Percentiles rank a stretch among this genome's conserved stretches.
These are phyloP conservation scores for Piaya cayana DNA, from an alignment of 2,113 vertebrate species.

Conservation along the genomic window DNA sequence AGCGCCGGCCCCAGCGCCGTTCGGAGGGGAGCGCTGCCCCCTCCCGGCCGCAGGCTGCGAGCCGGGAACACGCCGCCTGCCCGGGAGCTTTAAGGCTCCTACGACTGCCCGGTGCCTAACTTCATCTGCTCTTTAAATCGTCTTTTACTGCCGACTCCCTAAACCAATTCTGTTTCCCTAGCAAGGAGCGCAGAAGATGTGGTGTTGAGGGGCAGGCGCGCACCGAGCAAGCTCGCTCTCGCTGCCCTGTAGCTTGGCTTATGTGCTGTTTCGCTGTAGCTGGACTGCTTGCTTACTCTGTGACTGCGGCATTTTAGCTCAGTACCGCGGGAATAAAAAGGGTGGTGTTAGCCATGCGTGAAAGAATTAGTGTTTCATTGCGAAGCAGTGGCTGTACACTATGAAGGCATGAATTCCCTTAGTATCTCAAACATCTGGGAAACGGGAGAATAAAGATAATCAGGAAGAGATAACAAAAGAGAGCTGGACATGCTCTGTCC, in stretches of 20 bases:
- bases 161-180: neutral
- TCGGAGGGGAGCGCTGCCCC: neutral
- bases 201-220: rapidly evolving
- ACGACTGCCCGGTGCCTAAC: rapidly evolving
- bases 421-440: neutral
- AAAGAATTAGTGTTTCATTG: neutral
- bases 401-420: neutral
- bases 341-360: neutral
- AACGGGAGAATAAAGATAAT: neutral
- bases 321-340: neutral
- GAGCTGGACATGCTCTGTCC: neutral
- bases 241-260: neutral
- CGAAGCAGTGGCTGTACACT: neutral
- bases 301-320: neutral
- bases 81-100: neutral
- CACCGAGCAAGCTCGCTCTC: neutral
- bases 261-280: neutral
- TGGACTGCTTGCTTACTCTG: too few species aligned
- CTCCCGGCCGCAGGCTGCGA: neutral
- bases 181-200: too few species aligned
- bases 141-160: rapidly evolving
- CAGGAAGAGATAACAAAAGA: neutral
- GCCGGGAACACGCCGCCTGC: too few species aligned
- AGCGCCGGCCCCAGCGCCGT: neutral
- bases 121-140: neutral